phyloP scores from a whole-genome alignment of 2,888 invertebrate species.

The Synanthedon vespiformis region DNA sequence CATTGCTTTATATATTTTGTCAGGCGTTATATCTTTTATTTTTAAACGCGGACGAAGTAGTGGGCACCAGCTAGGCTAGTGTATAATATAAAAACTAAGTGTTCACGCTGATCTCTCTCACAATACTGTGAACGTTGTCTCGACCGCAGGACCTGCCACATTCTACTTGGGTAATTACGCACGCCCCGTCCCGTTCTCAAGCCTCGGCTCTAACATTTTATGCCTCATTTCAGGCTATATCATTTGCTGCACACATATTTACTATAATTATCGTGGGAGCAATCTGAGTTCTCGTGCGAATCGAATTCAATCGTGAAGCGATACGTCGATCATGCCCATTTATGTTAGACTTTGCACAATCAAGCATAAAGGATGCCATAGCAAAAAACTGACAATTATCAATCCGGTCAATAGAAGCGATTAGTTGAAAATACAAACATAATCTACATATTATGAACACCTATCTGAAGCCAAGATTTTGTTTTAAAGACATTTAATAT shows the following conservation, averaged over 20 bases:
- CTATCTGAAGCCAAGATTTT: no score
- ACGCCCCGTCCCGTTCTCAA: conserved; percentile 56
- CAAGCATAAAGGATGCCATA: background rate
- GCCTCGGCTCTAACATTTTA: conserved; percentile 57
- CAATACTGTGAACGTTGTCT: background rate
- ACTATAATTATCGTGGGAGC: conserved; percentile 47
- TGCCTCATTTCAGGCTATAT: conserved; percentile 62
- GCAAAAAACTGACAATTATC: background rate
- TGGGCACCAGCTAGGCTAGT: no score
- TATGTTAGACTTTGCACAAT: background rate
- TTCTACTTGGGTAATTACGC: conserved; percentile 65
- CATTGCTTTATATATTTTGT: no score
- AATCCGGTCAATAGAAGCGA: no score
- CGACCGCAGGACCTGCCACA: conserved; percentile 53
- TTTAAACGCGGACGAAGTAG: no score
- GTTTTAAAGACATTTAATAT: no score
- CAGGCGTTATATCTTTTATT: no score
- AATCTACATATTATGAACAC: no score
- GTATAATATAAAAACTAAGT: no score
- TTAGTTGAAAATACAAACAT: no score
- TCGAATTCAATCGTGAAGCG: background rate
- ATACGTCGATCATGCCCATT: background rate
- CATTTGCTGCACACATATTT: conserved; percentile 60
- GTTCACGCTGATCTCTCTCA: no score
- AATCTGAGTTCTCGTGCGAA: background rate